phyloP scores from a whole-genome alignment of 2,888 invertebrate genomes.

The Melanchra persicariae region DNA sequence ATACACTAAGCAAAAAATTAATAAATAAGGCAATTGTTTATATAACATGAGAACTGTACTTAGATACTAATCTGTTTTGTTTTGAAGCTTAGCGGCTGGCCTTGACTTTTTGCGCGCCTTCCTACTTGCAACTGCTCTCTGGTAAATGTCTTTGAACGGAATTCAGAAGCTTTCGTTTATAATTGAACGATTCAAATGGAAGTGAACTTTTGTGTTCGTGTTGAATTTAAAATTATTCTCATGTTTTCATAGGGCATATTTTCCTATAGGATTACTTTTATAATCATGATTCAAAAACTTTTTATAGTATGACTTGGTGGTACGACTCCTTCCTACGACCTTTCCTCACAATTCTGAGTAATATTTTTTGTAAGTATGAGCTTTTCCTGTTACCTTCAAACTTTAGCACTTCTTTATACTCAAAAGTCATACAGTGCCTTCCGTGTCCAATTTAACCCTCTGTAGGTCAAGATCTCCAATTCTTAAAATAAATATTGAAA shows the following conservation, averaged over 20 bases:
- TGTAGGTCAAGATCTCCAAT: no score
- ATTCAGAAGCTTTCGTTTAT: not conserved
- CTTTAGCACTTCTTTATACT: no score
- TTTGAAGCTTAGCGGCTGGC: not conserved
- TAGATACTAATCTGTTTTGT: not conserved
- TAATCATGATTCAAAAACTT: conserved; percentile 3
- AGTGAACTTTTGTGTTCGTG: no score
- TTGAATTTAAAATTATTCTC: not conserved
- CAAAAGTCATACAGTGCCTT: no score
- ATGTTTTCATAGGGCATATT: not conserved
- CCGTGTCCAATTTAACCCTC: no score
- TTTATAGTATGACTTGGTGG: conserved; percentile 9
- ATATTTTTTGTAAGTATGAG: not conserved
- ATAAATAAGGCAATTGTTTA: not conserved
- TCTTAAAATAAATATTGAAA: no score
- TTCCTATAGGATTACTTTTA: conserved; percentile 3
- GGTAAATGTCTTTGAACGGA: not conserved
- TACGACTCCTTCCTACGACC: conserved; percentile 34
- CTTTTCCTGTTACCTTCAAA: conserved; percentile 21
- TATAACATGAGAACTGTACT: not conserved
- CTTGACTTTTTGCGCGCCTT: conserved; percentile 1
- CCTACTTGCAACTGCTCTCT: not conserved
- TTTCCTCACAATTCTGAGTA: conserved; percentile 26
- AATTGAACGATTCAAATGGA: no score
- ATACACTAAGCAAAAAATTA: not conserved